Conservation (phyloP, 2,113 vertebrate genomes). For the Centrocercus urophasianus region DNA sequence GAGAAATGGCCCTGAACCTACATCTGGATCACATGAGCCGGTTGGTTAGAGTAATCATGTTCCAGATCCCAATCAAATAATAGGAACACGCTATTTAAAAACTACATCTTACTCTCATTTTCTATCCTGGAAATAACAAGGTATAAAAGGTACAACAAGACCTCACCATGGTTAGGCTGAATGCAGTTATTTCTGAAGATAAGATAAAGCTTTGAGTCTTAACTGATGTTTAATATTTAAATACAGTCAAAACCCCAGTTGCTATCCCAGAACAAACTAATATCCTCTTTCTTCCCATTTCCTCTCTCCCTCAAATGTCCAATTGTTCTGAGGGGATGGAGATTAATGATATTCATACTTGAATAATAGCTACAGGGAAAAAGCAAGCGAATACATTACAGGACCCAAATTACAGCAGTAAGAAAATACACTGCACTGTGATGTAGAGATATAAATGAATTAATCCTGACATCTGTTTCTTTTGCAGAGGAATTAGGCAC, state of each 20-base stretch:
- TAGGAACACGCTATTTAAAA: slow-evolving; percentile 19
- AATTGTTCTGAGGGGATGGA: slow-evolving; percentile 17
- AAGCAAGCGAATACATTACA: slow-evolving; percentile 39
- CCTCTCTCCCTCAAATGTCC: neutral
- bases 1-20: neutral
- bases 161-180: neutral
- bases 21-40: neutral
- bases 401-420: slow-evolving; percentile 29
- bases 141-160: neutral
- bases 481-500: slow-evolving; percentile 31
- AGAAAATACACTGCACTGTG: slow-evolving; percentile 45
- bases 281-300: slow-evolving; percentile 9
- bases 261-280: slow-evolving; percentile 10
- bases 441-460: slow-evolving; percentile 57
- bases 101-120: neutral
- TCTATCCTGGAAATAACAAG: neutral
- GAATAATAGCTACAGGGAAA: slow-evolving; percentile 48
- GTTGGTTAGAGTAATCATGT: neutral
- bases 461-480: slow-evolving; percentile 57
- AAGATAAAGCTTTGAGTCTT: slow-evolving; percentile 32
- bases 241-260: neutral
- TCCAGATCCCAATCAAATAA: slow-evolving; percentile 30
- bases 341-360: slow-evolving; percentile 53
- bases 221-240: slow-evolving; percentile 33
- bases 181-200: slow-evolving; percentile 19